A percentile compares a stretch with the other conserved stretches of the same genome.
These are phyloP conservation scores for Euglossa dilemma DNA, from an alignment of 1,140 invertebrate species.

Conservation along the genomic window DNA sequence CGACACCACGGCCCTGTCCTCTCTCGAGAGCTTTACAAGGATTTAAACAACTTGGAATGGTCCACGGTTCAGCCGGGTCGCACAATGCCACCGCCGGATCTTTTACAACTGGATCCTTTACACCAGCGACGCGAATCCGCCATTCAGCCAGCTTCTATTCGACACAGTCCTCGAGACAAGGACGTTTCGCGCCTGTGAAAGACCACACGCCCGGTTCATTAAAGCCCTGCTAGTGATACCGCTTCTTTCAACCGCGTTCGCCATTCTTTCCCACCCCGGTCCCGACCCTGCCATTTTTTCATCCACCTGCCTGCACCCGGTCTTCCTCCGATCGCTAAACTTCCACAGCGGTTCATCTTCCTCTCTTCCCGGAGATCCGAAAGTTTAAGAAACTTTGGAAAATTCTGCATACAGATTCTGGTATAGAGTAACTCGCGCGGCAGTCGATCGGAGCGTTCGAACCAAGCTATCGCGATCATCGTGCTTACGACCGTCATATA, in stretches of 20 bases:
- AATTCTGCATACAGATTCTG: too few species aligned
- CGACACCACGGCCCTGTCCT: constrained; percentile 73
- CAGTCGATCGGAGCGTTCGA: too few species aligned
- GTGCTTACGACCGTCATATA: too few species aligned
- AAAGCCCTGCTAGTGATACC: background rate
- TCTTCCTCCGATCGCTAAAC: too few species aligned
- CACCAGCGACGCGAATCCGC: constrained; percentile 46
- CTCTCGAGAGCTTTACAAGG: constrained; percentile 74
- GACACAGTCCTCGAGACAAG: constrained; percentile 55
- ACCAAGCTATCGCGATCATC: too few species aligned
- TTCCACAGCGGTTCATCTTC: too few species aligned
- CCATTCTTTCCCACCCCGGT: too few species aligned
- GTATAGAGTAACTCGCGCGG: too few species aligned
- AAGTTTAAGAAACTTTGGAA: too few species aligned
- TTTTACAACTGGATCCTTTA: constrained; percentile 62
- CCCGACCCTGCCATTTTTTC: background rate
- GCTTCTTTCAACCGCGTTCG: background rate
- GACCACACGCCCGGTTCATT: constrained; percentile 48
- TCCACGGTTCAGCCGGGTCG: constrained; percentile 39
- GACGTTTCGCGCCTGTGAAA: constrained; percentile 10
- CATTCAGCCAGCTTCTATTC: constrained; percentile 50
- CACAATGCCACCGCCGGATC: constrained; percentile 72
- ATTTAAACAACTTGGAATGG: constrained; percentile 81
- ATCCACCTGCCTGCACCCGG: too few species aligned
- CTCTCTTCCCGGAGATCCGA: too few species aligned